These are phyloP conservation scores for Drosophila buzzatii DNA, from an alignment of 2,888 invertebrate genomes.

Conservation along the genomic window DNA sequence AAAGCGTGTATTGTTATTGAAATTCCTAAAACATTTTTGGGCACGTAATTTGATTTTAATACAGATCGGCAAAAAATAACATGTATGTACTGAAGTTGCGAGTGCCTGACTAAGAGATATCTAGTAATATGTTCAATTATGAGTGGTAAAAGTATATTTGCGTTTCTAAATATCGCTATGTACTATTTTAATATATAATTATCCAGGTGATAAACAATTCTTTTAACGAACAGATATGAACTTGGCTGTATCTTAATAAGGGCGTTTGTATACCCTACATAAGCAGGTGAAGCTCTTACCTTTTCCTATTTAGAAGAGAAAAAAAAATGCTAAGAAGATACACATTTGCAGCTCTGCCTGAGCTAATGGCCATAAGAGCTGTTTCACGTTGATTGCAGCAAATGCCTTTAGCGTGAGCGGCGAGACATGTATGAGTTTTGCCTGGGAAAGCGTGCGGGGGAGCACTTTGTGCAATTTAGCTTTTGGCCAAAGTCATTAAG, in stretches of 20 bases:
- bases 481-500: constrained; percentile 77
- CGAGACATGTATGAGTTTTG: not conserved
- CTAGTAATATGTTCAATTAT: not conserved
- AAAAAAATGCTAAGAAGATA: not conserved
- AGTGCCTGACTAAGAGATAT: not conserved
- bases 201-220: too few relatives aligned
- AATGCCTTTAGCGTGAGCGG: constrained; percentile 21
- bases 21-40: constrained; percentile 64
- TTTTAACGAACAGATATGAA: not conserved
- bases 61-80: constrained; percentile 30
- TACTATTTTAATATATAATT: too few relatives aligned
- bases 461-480: constrained; percentile 72
- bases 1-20: constrained; percentile 67
- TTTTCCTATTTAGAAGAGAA: not conserved
- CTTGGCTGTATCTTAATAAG: not conserved
- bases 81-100: too few relatives aligned
- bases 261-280: not conserved
- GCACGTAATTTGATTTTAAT: constrained; percentile 70
- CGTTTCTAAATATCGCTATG: too few relatives aligned
- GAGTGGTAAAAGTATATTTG: too few relatives aligned
- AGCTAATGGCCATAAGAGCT: constrained; percentile 61
- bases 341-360: constrained; percentile 4
- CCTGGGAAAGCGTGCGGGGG: constrained; percentile 3
- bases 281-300: not conserved
- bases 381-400: constrained; percentile 64